Percentiles rank a stretch among this genome's conserved stretches.
Conservation (phyloP, 2,888 invertebrate genomes). For the Aporophyla lueneburgensis region DNA sequence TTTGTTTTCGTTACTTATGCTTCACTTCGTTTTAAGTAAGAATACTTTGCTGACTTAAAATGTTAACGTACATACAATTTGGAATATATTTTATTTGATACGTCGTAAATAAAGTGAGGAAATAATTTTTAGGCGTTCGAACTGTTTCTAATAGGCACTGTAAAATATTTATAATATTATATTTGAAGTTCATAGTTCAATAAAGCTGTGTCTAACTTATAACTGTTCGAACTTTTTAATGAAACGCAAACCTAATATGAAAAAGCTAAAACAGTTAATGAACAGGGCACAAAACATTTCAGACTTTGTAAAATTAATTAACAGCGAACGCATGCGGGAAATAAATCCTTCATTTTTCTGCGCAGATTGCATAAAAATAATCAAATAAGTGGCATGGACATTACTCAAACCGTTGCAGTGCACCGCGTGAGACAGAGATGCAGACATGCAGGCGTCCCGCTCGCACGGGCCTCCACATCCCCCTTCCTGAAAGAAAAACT, state of each 20-base stretch:
- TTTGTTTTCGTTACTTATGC: slow-evolving; percentile 43
- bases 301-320: slow-evolving; percentile 86
- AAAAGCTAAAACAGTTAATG: slow-evolving; percentile 47
- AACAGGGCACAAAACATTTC: slow-evolving; percentile 65
- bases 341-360: slow-evolving; percentile 88
- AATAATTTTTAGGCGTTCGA: background rate
- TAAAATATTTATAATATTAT: background rate
- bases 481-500: slow-evolving; percentile 91
- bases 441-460: slow-evolving; percentile 69
- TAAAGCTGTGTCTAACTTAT: background rate
- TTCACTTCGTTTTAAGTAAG: slow-evolving; percentile 49
- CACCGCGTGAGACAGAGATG: slow-evolving; percentile 77
- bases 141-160: background rate
- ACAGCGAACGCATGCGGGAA: slow-evolving; percentile 82
- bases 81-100: background rate
- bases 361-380: slow-evolving; percentile 90
- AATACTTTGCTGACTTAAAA: slow-evolving; percentile 7
- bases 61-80: slow-evolving; percentile 6
- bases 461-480: slow-evolving; percentile 84
- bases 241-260: slow-evolving; percentile 34
- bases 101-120: background rate
- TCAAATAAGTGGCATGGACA: slow-evolving; percentile 90
- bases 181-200: background rate
- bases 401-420: slow-evolving; percentile 87
- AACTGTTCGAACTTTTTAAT: slow-evolving; percentile 35